phyloP scores from a whole-genome alignment of 2,888 invertebrate species.

The Crossocerus cetratus region DNA sequence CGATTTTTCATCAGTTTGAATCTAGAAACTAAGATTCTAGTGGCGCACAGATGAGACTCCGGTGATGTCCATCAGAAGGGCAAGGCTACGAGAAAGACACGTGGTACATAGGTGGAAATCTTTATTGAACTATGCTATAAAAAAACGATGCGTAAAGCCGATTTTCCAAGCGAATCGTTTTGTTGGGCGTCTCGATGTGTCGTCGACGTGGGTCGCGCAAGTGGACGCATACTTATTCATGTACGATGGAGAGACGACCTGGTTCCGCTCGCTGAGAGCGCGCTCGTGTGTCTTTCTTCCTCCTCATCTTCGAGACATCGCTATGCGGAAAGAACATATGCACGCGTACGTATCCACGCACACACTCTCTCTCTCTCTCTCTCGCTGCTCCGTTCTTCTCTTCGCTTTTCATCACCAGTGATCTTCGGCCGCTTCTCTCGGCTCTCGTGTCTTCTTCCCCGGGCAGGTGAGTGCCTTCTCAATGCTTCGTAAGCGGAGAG shows the following conservation, averaged over 20 bases:
- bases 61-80: no score
- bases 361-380: slow-evolving; percentile 1
- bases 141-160: slow-evolving; percentile 34
- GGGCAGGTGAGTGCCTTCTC: slow-evolving; percentile 23
- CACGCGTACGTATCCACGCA: no score
- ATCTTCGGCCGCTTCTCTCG: slow-evolving; percentile 1
- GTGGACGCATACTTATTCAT: not conserved
- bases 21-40: no score
- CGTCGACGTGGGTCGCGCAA: not conserved
- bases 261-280: not conserved
- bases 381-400: not conserved
- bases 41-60: no score
- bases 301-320: not conserved
- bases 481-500: slow-evolving; percentile 38
- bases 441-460: slow-evolving; percentile 20
- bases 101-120: slow-evolving; percentile 25
- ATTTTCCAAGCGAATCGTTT: slow-evolving; percentile 23
- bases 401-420: slow-evolving; percentile 4
- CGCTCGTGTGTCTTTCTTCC: not conserved
- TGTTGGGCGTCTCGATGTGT: slow-evolving; percentile 1
- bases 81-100: not conserved
- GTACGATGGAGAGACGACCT: not conserved
- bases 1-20: no score
- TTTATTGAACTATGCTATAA: slow-evolving; percentile 41
- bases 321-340: not conserved